Percentiles rank a stretch among this genome's conserved stretches.
These are phyloP conservation scores for Yponomeuta malinellus DNA, from an alignment of 2,888 invertebrate genomes.

Conservation along the genomic window DNA sequence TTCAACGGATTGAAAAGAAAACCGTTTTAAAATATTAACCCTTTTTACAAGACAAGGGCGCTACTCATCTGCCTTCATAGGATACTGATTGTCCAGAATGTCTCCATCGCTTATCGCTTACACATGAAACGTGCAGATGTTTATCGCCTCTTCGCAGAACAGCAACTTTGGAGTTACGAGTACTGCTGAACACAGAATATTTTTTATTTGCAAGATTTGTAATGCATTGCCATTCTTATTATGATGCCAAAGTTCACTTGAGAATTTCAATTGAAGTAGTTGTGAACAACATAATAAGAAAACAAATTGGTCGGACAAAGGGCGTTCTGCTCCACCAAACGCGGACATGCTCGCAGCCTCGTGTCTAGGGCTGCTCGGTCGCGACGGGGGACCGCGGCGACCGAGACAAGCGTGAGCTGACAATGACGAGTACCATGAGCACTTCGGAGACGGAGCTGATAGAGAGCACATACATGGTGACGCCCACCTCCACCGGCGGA, in stretches of 20 bases:
- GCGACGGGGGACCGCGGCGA: conserved; percentile 54
- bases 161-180: conserved; percentile 72
- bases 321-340: conserved; percentile 68
- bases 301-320: conserved; percentile 66
- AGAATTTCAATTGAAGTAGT: conserved; percentile 16
- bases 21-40: neutral
- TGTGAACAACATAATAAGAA: conserved; percentile 59
- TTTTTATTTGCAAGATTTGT: conserved; percentile 51
- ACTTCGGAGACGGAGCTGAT: conserved; percentile 99
- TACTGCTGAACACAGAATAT: conserved; percentile 64
- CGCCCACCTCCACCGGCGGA: conserved; percentile 97
- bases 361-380: conserved; percentile 75
- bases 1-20: neutral
- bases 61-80: neutral
- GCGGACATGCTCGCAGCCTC: conserved; percentile 74
- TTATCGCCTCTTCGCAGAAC: conserved; percentile 42
- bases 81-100: neutral
- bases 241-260: conserved; percentile 39
- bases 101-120: conserved; percentile 18
- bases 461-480: conserved; percentile 98
- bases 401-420: conserved; percentile 71
- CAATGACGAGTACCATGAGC: conserved; percentile 89
- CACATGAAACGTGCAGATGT: conserved; percentile 33
- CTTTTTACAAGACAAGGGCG: neutral
- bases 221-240: conserved; percentile 67